These are phyloP conservation scores for Spea bombifrons DNA, from an alignment of 2,113 vertebrate genomes.

Conservation along the genomic window DNA sequence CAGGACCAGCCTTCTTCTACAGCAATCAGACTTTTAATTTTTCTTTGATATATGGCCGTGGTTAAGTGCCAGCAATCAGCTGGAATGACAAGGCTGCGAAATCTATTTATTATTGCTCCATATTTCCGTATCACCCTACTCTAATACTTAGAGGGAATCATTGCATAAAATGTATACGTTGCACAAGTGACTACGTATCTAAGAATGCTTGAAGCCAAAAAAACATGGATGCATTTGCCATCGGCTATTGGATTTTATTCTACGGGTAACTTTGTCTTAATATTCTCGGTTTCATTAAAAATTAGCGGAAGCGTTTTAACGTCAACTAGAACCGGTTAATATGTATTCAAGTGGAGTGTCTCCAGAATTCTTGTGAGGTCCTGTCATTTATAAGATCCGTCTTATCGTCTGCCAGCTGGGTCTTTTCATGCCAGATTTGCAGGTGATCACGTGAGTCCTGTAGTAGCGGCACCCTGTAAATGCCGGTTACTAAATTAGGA, in stretches of 20 bases:
- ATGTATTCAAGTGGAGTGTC: not conserved
- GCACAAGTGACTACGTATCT: not conserved
- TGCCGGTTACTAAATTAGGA: not conserved
- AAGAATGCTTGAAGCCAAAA: too few species aligned
- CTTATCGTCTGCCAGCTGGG: constrained; percentile 12
- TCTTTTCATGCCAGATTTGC: not conserved
- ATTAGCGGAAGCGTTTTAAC: not conserved
- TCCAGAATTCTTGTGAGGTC: not conserved
- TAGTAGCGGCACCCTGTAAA: constrained; percentile 2
- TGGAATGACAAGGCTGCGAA: constrained; percentile 54
- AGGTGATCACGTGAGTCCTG: not conserved
- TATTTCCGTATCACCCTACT: not conserved
- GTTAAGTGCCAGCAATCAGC: constrained; percentile 54
- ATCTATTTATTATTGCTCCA: constrained; percentile 55
- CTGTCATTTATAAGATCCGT: constrained; percentile 8
- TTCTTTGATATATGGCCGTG: constrained; percentile 60
- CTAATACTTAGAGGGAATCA: constrained; percentile 30
- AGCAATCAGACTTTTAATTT: constrained; percentile 59
- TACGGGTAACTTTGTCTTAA: too few species aligned
- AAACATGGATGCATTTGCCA: too few species aligned
- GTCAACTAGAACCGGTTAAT: constrained; percentile 1
- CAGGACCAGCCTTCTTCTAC: constrained; percentile 53
- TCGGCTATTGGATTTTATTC: too few species aligned
- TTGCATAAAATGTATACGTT: constrained; percentile 28
- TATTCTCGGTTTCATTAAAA: too few species aligned